Evolutionary conservation across 2,113 vertebrate species (phyloP), one percentile per base, ranked within the genome.

Genomic region (mouse (Mus musculus)): DNA sequence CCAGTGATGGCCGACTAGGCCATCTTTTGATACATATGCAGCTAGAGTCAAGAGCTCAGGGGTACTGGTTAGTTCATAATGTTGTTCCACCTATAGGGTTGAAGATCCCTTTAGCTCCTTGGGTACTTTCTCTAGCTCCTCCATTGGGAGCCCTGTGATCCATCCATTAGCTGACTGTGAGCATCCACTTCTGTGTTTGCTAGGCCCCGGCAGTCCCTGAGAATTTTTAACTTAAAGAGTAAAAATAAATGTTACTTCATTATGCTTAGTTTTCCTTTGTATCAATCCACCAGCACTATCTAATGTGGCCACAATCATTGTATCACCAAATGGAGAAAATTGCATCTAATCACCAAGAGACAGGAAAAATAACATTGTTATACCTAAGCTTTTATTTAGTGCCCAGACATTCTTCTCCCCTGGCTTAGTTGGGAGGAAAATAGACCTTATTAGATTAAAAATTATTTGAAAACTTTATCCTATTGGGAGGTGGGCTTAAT

Each of bases 361-460:
- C 11, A 84, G 81, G 56, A 80, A 94, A 95, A 90, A 80, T 67
- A 95, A 90, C 63, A 89, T 49, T 75, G 87, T 28, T 94, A 77
- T 81, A 81, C 36, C 42, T 77, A 93, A 93, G 96, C 69, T 94
- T 96, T 93, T 92, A 78, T 94, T 94, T 90, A 65, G 52, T 88
- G 26, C 59, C 76, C 61, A 73, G 65, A 61, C 26, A 72, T 28
- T 39, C 1, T 22, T n/a, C 30, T 3, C 7, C 8, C 75, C 63
- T 88, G 65, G 76, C 54, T 77, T 73, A 52, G n/a, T 19, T 59
- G 36, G 59, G 8, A 78, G 76, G 77, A 36, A 87, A 75, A 61
- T 3, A 94, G 88, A 82, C 76, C 94, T 92, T 75, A 90, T 91
- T 91, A 81, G 88, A 96, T 96, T 95, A 94, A 97, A 97, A 95